Percentiles rank a stretch among this genome's conserved stretches.
phyloP scores from a whole-genome alignment of 2,797 vertebrate genomes.

The Podarcis lilfordi region DNA sequence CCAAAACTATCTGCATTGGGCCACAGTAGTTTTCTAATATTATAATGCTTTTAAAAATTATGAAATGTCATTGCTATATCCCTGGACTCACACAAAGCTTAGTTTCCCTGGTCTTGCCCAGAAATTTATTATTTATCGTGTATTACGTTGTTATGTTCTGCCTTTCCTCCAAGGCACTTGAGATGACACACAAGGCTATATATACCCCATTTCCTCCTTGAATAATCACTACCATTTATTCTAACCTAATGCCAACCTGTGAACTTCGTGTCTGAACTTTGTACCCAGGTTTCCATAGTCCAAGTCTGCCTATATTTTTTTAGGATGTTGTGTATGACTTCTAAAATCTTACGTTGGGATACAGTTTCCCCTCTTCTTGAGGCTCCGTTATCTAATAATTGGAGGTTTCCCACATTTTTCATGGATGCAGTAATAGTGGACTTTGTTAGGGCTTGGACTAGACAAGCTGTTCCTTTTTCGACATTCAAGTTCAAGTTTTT shows the following conservation, averaged over 20 bases:
- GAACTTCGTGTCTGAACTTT: neutral
- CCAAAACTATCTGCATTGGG: neutral
- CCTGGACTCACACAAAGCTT: neutral
- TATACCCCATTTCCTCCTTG: neutral
- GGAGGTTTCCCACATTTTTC: too few species aligned
- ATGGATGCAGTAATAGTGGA: too few species aligned
- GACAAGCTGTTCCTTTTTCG: too few species aligned
- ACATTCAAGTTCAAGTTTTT: neutral
- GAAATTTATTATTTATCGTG: neutral
- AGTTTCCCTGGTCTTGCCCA: neutral
- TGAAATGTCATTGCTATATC: neutral
- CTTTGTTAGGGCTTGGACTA: too few species aligned
- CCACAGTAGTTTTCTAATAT: neutral
- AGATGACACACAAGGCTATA: neutral
- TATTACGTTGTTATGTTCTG: too few species aligned
- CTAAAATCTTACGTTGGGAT: neutral
- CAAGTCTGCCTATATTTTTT: neutral
- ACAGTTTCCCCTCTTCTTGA: neutral
- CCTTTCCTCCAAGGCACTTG: neutral
- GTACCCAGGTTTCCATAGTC: too few species aligned
- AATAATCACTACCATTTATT: neutral
- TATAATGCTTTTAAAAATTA: neutral
- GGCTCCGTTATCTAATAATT: too few species aligned
- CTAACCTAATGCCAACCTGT: too few species aligned
- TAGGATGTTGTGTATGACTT: neutral